Evolutionary conservation across 1,140 invertebrate species (phyloP).

Genomic region (Pseudomyrmex cubaensis): DNA sequence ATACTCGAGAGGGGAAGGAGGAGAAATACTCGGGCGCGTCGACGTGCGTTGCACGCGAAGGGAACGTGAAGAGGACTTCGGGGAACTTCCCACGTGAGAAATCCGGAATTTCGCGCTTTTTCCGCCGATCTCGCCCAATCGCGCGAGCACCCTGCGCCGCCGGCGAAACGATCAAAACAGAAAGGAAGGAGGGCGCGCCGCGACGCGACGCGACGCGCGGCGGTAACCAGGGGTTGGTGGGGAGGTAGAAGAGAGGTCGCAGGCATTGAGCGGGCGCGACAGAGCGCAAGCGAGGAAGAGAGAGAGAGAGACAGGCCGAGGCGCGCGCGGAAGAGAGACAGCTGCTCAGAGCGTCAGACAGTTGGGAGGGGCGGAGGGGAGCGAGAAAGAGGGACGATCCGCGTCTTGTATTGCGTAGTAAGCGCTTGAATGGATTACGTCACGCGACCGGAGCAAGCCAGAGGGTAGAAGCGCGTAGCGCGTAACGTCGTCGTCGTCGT

Average conservation of each 20-base stretch:
- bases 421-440: conserved; percentile 81
- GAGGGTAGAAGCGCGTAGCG: conserved; percentile 63
- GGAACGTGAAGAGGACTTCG: neutral
- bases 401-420: conserved; percentile 79
- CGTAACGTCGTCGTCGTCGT: neutral
- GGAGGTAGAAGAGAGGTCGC: conserved; percentile 20
- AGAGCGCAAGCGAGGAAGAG: conserved; percentile 11
- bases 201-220: conserved; percentile 24
- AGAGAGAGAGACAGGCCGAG: conserved; percentile 17
- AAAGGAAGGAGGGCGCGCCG: conserved; percentile 49
- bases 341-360: neutral
- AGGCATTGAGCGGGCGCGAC: conserved; percentile 52
- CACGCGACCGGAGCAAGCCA: conserved; percentile 68
- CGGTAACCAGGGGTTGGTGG: conserved; percentile 10
- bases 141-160: conserved; percentile 52
- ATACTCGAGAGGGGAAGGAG: neutral
- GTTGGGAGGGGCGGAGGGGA: neutral
- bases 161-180: conserved; percentile 51
- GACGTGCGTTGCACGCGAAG: no score
- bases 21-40: neutral
- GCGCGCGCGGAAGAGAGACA: neutral
- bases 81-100: conserved; percentile 29
- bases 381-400: conserved; percentile 18
- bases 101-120: conserved; percentile 10
- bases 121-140: conserved; percentile 40